phyloP scores from a whole-genome alignment of 2,888 invertebrate genomes.

The Quadroppia sp. region DNA sequence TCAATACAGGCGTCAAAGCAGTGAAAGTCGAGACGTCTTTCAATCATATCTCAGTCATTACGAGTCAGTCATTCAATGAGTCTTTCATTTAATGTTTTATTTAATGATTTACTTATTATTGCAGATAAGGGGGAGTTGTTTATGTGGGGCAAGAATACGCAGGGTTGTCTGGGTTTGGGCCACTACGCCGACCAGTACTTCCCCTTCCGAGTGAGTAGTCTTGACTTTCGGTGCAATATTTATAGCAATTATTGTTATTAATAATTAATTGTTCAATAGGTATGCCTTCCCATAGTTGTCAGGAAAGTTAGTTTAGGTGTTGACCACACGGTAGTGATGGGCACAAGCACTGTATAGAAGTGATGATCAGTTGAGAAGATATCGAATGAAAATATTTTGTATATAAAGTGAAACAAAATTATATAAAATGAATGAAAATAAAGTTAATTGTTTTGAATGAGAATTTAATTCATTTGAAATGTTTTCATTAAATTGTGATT shows the following conservation, averaged over 20 bases:
- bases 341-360: slow-evolving; percentile 37
- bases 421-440: too few species aligned
- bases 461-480: too few species aligned
- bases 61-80: slow-evolving; percentile 55
- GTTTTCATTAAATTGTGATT: too few species aligned
- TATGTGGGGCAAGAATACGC: slow-evolving; percentile 85
- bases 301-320: slow-evolving; percentile 72
- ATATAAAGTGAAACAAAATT: too few species aligned
- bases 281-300: slow-evolving; percentile 70
- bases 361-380: too few species aligned
- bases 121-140: slow-evolving; percentile 70
- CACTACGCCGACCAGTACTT: slow-evolving; percentile 76
- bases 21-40: slow-evolving; percentile 65
- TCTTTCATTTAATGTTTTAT: neutral
- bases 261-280: too few species aligned
- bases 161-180: slow-evolving; percentile 78
- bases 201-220: slow-evolving; percentile 66
- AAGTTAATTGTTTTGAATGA: too few species aligned
- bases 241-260: too few species aligned
- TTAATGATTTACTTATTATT: slow-evolving; percentile 39
- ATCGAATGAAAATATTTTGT: too few species aligned
- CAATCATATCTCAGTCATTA: slow-evolving; percentile 74
- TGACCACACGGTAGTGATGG: slow-evolving; percentile 58
- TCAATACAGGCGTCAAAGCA: slow-evolving; percentile 66
- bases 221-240: too few species aligned